Conservation (phyloP, 2,797 vertebrate genomes). For the Mormyrus proboscirostris region DNA sequence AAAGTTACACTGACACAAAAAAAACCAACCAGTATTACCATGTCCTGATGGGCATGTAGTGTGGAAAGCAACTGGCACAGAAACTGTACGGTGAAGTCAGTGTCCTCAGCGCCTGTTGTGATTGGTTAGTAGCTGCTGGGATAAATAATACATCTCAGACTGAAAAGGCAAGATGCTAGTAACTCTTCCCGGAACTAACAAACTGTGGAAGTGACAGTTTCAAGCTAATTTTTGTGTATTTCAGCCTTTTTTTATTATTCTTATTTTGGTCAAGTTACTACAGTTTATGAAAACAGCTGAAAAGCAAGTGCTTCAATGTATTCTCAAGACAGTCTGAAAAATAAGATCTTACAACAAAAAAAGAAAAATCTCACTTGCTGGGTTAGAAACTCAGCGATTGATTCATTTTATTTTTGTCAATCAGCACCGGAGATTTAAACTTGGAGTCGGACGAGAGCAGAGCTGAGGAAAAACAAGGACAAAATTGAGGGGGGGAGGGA, state of each 20-base stretch:
- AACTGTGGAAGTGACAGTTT: background rate
- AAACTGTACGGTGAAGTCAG: background rate
- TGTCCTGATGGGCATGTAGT: background rate
- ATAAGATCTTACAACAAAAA: background rate
- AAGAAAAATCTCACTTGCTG: background rate
- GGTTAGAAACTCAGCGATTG: background rate
- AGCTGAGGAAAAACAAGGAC: background rate
- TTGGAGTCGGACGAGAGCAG: background rate
- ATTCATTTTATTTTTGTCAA: conserved; percentile 10
- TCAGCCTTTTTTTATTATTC: background rate
- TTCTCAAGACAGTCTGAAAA: background rate
- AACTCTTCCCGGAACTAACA: background rate
- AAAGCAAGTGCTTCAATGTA: background rate
- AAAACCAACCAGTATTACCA: background rate
- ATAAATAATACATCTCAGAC: background rate
- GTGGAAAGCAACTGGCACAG: background rate
- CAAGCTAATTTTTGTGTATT: background rate
- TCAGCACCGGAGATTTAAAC: background rate
- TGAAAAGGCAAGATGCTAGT: background rate
- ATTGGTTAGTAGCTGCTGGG: background rate
- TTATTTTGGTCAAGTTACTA: background rate
- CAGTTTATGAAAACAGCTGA: background rate
- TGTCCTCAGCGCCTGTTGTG: background rate
- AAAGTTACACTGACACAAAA: background rate
- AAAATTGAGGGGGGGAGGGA: background rate